Conservation (phyloP, 2,888 invertebrate species). For the Phlogophora meticulosa region DNA sequence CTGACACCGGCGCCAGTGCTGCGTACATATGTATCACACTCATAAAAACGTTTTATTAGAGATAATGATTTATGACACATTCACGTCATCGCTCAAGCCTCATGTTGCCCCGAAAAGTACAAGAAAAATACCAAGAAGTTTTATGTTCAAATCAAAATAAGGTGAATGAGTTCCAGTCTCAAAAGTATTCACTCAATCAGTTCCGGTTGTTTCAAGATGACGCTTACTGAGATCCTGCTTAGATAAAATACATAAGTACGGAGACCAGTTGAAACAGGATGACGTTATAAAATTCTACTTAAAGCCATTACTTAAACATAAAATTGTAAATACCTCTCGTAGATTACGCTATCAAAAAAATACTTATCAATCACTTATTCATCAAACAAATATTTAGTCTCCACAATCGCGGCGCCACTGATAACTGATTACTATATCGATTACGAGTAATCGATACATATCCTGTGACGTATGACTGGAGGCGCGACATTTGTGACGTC, state of each 20-base stretch:
- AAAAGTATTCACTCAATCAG: not conserved
- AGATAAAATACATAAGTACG: not conserved
- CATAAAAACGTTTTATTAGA: too few relatives aligned
- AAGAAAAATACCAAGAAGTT: not conserved
- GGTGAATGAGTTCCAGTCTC: not conserved
- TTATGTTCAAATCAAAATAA: not conserved
- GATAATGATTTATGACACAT: too few relatives aligned
- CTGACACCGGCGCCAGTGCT: too few relatives aligned
- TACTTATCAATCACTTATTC: conserved; percentile 48
- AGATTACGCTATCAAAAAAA: conserved; percentile 41
- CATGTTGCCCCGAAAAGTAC: not conserved
- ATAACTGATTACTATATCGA: conserved; percentile 11
- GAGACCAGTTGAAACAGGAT: conserved; percentile 4
- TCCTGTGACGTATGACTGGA: conserved; percentile 55
- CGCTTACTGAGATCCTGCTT: conserved; percentile 7
- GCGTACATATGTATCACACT: too few relatives aligned
- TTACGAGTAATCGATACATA: conserved; percentile 21
- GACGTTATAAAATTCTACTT: conserved; percentile 33
- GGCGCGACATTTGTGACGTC: conserved; percentile 57
- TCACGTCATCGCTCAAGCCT: too few relatives aligned
- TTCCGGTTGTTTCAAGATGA: not conserved
- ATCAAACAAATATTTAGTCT: conserved; percentile 60
- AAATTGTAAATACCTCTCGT: conserved; percentile 30
- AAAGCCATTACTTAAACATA: conserved; percentile 16
- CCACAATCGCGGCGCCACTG: conserved; percentile 46